Evolutionary conservation across 2,888 invertebrate genomes (phyloP).

Genomic region (Oxystoma pomonae): DNA sequence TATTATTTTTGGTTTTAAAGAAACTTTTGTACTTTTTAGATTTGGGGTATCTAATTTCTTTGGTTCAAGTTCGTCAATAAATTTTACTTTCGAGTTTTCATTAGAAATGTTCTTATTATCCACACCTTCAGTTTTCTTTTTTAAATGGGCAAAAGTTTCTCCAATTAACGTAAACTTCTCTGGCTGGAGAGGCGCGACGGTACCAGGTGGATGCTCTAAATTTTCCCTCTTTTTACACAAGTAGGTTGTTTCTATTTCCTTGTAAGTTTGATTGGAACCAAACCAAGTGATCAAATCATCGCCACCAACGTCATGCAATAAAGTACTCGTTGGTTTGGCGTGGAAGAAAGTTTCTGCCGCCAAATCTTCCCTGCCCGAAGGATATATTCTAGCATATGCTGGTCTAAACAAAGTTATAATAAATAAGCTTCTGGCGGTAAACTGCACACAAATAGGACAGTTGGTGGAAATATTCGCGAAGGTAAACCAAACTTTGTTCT

Average conservation of each 20-base stretch:
- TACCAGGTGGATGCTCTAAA: no score
- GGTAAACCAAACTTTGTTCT: conserved; percentile 62
- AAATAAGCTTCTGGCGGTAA: conserved; percentile 56
- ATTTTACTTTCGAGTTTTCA: neutral
- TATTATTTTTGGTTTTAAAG: neutral
- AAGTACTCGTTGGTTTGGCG: conserved; percentile 55
- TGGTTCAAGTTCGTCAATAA: neutral
- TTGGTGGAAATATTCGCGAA: conserved; percentile 56
- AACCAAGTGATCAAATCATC: conserved; percentile 67
- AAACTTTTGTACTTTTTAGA: neutral
- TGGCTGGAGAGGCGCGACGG: no score
- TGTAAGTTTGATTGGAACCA: conserved; percentile 53
- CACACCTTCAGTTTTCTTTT: no score
- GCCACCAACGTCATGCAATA: conserved; percentile 59
- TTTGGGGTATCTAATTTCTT: neutral
- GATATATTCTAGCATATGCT: conserved; percentile 60
- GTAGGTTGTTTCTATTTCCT: no score
- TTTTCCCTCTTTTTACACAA: no score
- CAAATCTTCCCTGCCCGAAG: conserved; percentile 57
- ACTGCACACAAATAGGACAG: conserved; percentile 61
- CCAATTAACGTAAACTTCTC: no score
- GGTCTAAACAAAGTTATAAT: conserved; percentile 60
- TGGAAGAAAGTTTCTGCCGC: conserved; percentile 64
- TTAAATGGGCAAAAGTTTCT: no score
- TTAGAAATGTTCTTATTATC: neutral